Evolutionary conservation across 2,113 vertebrate genomes (phyloP).

Genomic region (Crocuta crocuta): DNA sequence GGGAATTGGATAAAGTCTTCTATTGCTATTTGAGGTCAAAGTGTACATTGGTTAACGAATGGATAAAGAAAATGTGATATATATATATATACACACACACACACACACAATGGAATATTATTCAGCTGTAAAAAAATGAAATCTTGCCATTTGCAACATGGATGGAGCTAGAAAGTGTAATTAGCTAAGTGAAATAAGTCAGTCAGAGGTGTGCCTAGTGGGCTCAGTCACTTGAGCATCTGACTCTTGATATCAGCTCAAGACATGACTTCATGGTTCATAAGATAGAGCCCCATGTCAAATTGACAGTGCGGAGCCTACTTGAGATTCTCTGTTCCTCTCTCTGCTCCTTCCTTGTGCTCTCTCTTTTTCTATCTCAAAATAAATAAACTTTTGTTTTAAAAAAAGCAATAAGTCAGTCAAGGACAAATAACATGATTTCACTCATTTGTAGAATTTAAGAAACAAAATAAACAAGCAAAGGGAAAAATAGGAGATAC

Average conservation of each 20-base stretch:
- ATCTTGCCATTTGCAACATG: background rate
- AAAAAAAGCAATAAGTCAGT: background rate
- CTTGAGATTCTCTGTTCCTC: no score
- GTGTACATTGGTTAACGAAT: background rate
- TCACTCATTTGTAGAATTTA: background rate
- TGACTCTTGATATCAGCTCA: no score
- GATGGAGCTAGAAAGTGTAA: background rate
- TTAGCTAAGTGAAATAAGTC: background rate
- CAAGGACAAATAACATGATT: background rate
- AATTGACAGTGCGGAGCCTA: no score
- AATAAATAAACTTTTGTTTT: no score
- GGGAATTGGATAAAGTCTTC: background rate
- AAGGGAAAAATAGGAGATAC: background rate
- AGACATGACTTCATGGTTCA: no score
- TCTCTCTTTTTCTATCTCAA: no score
- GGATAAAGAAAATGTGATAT: background rate
- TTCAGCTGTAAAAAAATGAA: background rate
- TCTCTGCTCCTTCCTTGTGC: no score
- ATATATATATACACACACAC: background rate
- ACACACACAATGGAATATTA: background rate
- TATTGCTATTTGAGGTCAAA: background rate
- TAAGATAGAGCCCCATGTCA: no score
- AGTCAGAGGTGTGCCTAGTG: no score
- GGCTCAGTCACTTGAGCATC: no score
- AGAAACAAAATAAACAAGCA: background rate